Percentiles rank a stretch among this genome's conserved stretches.
Evolutionary conservation across 1,140 invertebrate genomes (phyloP).

Genomic region (Pseudomyrmex flavicornis): DNA sequence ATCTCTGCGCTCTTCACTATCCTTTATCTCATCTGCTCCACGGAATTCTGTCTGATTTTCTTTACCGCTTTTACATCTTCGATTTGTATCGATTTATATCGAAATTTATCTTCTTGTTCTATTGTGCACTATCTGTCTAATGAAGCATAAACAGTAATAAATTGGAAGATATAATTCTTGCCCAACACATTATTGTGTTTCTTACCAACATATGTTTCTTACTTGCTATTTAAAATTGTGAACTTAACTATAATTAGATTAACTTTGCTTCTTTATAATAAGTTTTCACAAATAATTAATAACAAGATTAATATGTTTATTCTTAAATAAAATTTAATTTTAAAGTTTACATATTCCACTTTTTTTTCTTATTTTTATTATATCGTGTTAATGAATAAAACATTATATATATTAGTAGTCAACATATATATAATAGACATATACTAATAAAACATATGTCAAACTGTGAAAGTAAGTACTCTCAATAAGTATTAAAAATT

Average conservation of each 20-base stretch:
- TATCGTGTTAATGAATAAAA: not conserved
- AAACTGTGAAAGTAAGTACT: not conserved
- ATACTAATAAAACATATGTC: not conserved
- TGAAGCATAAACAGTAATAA: not conserved
- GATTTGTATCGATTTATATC: slow-evolving; percentile 31
- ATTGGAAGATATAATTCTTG: slow-evolving; percentile 1
- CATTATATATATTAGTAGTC: not conserved
- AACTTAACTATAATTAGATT: not conserved
- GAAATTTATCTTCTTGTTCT: slow-evolving; percentile 20
- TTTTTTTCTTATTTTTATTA: slow-evolving; percentile 1
- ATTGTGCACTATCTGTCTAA: not conserved
- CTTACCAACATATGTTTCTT: no score
- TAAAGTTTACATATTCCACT: not conserved
- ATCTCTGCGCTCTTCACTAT: slow-evolving; percentile 24
- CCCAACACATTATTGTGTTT: not conserved
- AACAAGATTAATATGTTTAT: not conserved
- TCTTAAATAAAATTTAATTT: not conserved
- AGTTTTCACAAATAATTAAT: not conserved
- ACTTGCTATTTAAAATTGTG: no score
- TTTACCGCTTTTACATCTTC: slow-evolving; percentile 13
- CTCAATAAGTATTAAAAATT: not conserved
- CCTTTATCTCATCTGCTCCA: not conserved
- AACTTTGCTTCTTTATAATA: slow-evolving; percentile 13
- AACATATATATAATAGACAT: no score
- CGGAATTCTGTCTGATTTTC: slow-evolving; percentile 46